Evolutionary conservation across 2,888 invertebrate species (phyloP), one percentile per base, ranked within the genome.

Genomic region (Sicus ferrugineus): DNA sequence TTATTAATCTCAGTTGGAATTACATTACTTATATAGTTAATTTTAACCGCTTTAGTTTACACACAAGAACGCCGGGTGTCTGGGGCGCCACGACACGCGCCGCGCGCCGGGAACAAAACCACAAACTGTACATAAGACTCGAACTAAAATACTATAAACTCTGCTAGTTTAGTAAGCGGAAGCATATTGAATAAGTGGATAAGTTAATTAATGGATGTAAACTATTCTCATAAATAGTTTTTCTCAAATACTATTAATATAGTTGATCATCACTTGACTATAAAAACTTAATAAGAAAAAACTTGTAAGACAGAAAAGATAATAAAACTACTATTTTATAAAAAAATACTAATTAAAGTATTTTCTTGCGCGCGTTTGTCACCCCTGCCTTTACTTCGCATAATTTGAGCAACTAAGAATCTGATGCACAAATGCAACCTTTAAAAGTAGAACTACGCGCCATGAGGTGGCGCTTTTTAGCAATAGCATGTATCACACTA

Each of bases 271-370:
- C 63, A 62, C 66, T 77, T 79, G 74, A 76, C 73, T 76, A 76
- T 74, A 76, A 74, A 72, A 73, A 69, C 62, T 65, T 58, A 71
- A 66, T 66, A 71, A 69, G 67, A 66, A 26, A 26, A 7, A 54
- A 68, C 65, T 64, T 72, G 72, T 72, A 63, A 70, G 71, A 72
- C 71, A 75, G 68, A 70, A 72, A 72, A 68, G 70, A 73, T 72
- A 71, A 78, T 75, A 75, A 78, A 80, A 77, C 77, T 77, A 79
- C 79, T 79, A 79, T 81, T 80, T 82, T 79, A 80, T 80, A 80
- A 80, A 72, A 77, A 80, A 79, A 78, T 67, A 73, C n/a, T n/a
- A n/a, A n/a, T n/a, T n/a, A n/a, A n/a, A n/a, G n/a, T n/a, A n/a
- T n/a, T n/a, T n/a, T n/a, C n/a, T n/a, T n/a, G n/a, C n/a, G n/a